Evolutionary conservation across 2,113 vertebrate species (phyloP), one percentile per base, ranked within the genome.

Genomic region (Brachyhypopomus occidentalis): DNA sequence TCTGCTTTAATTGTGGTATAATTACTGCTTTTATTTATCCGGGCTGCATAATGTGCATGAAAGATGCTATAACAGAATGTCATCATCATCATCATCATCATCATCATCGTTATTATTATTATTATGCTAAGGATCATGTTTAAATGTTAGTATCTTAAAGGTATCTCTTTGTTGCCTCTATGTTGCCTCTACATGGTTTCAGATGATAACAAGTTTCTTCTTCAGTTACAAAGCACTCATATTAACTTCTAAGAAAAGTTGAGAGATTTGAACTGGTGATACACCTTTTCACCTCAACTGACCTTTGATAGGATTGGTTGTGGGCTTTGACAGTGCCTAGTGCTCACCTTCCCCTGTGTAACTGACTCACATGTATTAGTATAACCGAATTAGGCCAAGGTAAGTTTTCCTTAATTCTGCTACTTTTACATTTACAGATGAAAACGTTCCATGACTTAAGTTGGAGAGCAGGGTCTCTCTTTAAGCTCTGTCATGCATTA

Each of bases 291-390:
- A 62, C 71, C 79, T 74, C 22, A 58, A 34, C 71, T 80, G 71
- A 80, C 71, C 79, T 72, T 22, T 55, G 5, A 23, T 56, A n/a
- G 30, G 36, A 62, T 56, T 41, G 20, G 77, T 52, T 55, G 27
- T 41, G 14, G 30, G 34, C n/a, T 58, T 45, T 34, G 7, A 19
- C 12, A 72, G 66, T 69, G 12, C 30, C 19, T 41, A 41, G 41
- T 9, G 9, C 12, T 79, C 66, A 27, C n/a, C 36, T 79, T n/a
- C 38, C 58, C 78, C 12, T 70, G 66, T 70, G 66, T 70, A 41
- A 22, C 2, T 23, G 17, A 92, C 92, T 92, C 92, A 92, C 77
- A 92, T 93, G 93, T 89, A 6, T 38, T 69, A 69, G 20, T 11
- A 20, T 66, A 30, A 34, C 23, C 5, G 0, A 27, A 64, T 67